Base-by-base conservation (phyloP, 2,888 invertebrate species). In the Mythimna albipuncta region DNA sequence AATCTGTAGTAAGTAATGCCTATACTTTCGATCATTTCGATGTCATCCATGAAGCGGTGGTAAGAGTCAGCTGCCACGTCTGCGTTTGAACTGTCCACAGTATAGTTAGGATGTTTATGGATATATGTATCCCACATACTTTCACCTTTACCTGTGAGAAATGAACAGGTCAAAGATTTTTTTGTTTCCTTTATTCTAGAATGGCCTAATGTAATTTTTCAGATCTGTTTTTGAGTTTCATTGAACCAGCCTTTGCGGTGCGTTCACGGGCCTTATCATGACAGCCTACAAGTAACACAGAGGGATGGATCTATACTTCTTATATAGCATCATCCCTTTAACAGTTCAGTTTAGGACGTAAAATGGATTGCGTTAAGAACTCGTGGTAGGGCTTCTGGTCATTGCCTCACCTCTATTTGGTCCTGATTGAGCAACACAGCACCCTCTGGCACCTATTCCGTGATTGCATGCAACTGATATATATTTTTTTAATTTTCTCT, bases 31-130 rank as follows among this genome's bases (percentile, higher is more conserved):
- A 97, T 88, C 93, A 97, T 96, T 80, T 96, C 91, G 0, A 97
- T 96, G 85, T 97, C 97, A 26, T 97, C 96, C 82, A 94, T 96
- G 85, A 97, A 97, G 85, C 96, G 97, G 89, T 97, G 97, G 88
- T 97, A 98, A 7, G 97, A 97, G 89, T 98, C 97, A 57, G 97
- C 97, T 0, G 98, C 97, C 0, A 97, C 91, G 82, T 98, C 97
- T 0, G 97, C 98, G 68, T 97, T 97, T 0, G 96, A 95, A 1
- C 91, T 85, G 74, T 97, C 96, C 2, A 86, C 82, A 0, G 98
- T 96, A 66, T 92, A 94, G 21, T 97, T 93, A 0, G 97, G 96
- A 76, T 96, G 89, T 3, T 93, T 82, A 85, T 97, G 97, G 1
- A 96, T 89, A 85, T 95, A 96, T 41, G 95, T 93, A 84, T 97